Evolutionary conservation across 1,140 invertebrate genomes (phyloP).

Genomic region (Macrotrachela quadricornifera): DNA sequence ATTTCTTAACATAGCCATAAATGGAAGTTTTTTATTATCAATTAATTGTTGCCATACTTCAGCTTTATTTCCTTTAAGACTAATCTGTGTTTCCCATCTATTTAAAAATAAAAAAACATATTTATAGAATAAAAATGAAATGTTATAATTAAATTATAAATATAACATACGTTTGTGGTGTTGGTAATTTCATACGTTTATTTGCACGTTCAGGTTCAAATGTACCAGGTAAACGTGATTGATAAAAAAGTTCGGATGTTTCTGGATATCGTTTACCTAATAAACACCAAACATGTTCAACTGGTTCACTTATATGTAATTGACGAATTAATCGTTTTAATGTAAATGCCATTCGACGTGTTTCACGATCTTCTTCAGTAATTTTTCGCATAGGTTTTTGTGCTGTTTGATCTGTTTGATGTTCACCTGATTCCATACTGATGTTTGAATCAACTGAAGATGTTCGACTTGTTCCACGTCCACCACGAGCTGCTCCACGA

Average conservation of each 20-base stretch:
- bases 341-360: conserved; percentile 15
- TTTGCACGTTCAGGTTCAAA: conserved; percentile 29
- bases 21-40: conserved; percentile 32
- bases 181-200: conserved; percentile 33
- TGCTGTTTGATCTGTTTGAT: not conserved
- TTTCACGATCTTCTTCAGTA: not conserved
- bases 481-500: not conserved
- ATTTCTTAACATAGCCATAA: conserved; percentile 34
- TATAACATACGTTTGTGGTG: conserved; percentile 23
- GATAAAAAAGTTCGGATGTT: conserved; percentile 25
- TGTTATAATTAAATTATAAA: too few relatives aligned
- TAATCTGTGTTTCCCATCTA: conserved; percentile 33
- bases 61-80: conserved; percentile 31
- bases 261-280: conserved; percentile 33
- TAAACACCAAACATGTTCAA: conserved; percentile 29
- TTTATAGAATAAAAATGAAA: too few relatives aligned
- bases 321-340: conserved; percentile 31
- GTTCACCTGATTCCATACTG: not conserved
- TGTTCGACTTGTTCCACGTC: not conserved
- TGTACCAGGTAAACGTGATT: conserved; percentile 25
- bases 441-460: not conserved
- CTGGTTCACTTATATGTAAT: conserved; percentile 30
- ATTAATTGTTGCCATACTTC: conserved; percentile 27
- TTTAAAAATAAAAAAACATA: too few relatives aligned
- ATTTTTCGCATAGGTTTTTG: not conserved